These are phyloP conservation scores for Agrotis segetum DNA, from an alignment of 2,888 invertebrate species.

Conservation along the genomic window DNA sequence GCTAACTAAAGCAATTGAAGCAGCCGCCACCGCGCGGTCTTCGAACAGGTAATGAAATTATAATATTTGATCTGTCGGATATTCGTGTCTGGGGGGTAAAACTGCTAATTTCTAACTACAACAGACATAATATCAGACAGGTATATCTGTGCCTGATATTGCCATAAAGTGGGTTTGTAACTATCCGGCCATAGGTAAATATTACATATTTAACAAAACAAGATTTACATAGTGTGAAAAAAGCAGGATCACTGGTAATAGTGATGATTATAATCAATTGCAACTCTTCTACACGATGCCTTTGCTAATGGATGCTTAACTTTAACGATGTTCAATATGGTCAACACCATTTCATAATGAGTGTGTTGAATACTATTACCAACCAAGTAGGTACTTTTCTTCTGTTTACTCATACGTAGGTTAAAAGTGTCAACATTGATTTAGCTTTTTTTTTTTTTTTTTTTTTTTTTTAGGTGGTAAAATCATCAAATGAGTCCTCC, in stretches of 20 bases:
- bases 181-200: too few relatives aligned
- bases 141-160: too few relatives aligned
- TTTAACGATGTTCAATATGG: neutral
- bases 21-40: conserved; percentile 6
- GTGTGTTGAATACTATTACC: neutral
- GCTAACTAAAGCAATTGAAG: conserved; percentile 9
- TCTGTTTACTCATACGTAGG: neutral
- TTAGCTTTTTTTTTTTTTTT: too few relatives aligned
- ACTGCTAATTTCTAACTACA: too few relatives aligned
- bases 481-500: too few relatives aligned
- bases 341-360: neutral
- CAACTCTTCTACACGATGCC: neutral
- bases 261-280: neutral
- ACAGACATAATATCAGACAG: too few relatives aligned
- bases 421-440: neutral
- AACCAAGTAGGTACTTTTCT: neutral
- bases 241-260: neutral
- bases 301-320: neutral
- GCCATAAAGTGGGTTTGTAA: too few relatives aligned
- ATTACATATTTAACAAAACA: too few relatives aligned
- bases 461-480: too few relatives aligned
- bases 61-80: neutral
- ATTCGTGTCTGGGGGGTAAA: too few relatives aligned
- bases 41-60: conserved; percentile 20
- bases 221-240: too few relatives aligned